Conservation (phyloP, 2,113 vertebrate species). For the Danio rerio region GRCz12tu NC_133182.1:73453001-73453500, state of each 20-base stretch:
- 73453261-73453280: constrained; percentile 59
- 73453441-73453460: too few species aligned
- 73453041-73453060: neutral
- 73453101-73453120: constrained; percentile 38
- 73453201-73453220: constrained; percentile 57
- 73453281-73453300: neutral
- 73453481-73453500: too few species aligned
- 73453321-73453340: neutral
- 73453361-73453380: neutral
- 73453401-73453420: too few species aligned
- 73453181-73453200: constrained; percentile 63
- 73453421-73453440: too few species aligned
- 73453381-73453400: too few species aligned
- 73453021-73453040: constrained; percentile 17
- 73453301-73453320: neutral
- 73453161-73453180: constrained; percentile 66
- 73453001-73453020: constrained; percentile 1
- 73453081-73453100: neutral
- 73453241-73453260: constrained; percentile 37
- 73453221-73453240: constrained; percentile 49
- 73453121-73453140: constrained; percentile 69
- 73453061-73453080: neutral
- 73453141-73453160: constrained; percentile 68
- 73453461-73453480: too few species aligned
- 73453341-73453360: neutral